Conservation (phyloP, 2,113 vertebrate genomes). For the Hypomesus transpacificus region DNA sequence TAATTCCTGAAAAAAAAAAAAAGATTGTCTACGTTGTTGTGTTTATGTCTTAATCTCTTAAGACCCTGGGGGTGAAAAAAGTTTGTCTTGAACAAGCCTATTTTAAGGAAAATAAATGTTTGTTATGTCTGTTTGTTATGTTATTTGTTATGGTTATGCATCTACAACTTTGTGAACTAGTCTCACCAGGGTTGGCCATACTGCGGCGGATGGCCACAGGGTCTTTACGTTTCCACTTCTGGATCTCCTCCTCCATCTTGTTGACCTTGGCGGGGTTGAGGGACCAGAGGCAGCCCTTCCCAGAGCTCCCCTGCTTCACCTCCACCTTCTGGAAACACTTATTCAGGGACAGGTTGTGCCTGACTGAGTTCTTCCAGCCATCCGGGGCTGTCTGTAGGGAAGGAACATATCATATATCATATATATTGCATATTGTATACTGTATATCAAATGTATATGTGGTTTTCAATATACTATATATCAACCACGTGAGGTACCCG, state of each 20-base stretch:
- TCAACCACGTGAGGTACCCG: not conserved
- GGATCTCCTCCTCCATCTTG: constrained; percentile 90
- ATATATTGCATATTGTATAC: too few species aligned
- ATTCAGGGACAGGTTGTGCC: constrained; percentile 88
- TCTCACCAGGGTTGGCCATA: constrained; percentile 84
- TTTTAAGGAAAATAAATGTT: too few species aligned
- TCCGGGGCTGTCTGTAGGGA: constrained; percentile 78
- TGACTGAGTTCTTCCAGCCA: constrained; percentile 87
- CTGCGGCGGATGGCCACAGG: constrained; percentile 80
- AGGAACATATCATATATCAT: not conserved
- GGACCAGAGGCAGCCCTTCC: constrained; percentile 87
- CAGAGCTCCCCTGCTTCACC: constrained; percentile 77
- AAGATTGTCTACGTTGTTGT: too few species aligned
- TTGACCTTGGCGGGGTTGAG: constrained; percentile 85
- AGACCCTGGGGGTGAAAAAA: too few species aligned
- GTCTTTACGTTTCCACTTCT: constrained; percentile 88
- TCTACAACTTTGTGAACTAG: not conserved
- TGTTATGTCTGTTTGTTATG: too few species aligned
- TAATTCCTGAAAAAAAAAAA: too few species aligned
- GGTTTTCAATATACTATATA: not conserved
- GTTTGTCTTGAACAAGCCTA: too few species aligned
- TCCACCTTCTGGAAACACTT: constrained; percentile 91
- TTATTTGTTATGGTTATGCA: too few species aligned
- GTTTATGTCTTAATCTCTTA: too few species aligned
- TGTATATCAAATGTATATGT: not conserved